Base-by-base conservation (phyloP, 64 coral and sea anemone species). In the Montipora sp. region DNA sequence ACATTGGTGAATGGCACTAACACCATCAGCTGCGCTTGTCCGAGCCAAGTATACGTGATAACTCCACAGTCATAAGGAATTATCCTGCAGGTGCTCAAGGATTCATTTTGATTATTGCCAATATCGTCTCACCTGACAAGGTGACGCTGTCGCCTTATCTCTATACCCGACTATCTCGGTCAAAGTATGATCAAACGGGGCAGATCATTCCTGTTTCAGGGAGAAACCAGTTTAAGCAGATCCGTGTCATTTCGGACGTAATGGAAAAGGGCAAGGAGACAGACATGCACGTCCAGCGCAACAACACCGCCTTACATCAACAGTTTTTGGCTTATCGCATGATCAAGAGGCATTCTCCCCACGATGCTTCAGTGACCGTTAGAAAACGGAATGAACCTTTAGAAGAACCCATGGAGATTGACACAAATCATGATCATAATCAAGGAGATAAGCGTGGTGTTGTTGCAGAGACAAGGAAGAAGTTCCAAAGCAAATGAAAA, bases 81-180 rank as follows among this genome's bases (percentile, higher is more conserved):
- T n/a, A n/a, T n/a, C n/a, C n/a, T n/a, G n/a, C n/a, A n/a, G n/a
- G n/a, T n/a, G n/a, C n/a, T n/a, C n/a, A n/a, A n/a, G n/a, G n/a
- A n/a, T n/a, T n/a, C n/a, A n/a, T n/a, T n/a, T n/a, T n/a, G n/a
- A n/a, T n/a, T n/a, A n/a, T n/a, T n/a, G 93, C 88, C 5, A 95
- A 95, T 51, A 90, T 95, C 48, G 59, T 51, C 0, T 2, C n/a
- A 20, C 55, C 19, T 23, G n/a, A 59, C 5, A 1, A 84, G 3
- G 92, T 94, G 4, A 27, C 3, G 2, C 19, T 95, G 0, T 74
- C 80, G 6, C 93, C 93, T 2, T 90, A 87, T 63, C 75, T 95
- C 43, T 95, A 90, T 73, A 95, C 80, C 47, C 21, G 43, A 14
- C 11, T 20, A 1, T 77, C 79, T 10, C 5, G 19, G 4, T 21